Conservation (phyloP, 2,888 invertebrate genomes). For the Halictus quadricinctus region DNA sequence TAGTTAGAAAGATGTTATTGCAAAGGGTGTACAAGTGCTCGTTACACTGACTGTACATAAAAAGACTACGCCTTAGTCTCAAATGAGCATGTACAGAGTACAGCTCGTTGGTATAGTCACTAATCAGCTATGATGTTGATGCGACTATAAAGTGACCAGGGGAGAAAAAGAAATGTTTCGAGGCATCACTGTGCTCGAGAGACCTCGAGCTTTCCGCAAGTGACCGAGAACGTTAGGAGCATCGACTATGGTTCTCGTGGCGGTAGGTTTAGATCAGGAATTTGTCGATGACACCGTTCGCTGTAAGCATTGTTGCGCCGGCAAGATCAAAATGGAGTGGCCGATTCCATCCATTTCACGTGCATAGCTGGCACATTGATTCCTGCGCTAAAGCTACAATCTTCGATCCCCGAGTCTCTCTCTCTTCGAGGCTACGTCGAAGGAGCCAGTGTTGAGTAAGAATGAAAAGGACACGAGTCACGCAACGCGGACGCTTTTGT, state of each 20-base stretch:
- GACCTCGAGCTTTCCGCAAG: neutral
- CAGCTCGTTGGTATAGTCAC: too few relatives aligned
- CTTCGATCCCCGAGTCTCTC: slow-evolving; percentile 80
- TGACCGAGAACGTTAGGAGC: slow-evolving; percentile 17
- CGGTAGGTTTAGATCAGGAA: slow-evolving; percentile 54
- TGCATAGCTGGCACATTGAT: slow-evolving; percentile 67
- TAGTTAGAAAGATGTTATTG: too few relatives aligned
- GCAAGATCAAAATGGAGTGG: neutral
- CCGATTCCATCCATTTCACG: neutral
- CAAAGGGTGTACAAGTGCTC: too few relatives aligned
- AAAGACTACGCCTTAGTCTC: too few relatives aligned
- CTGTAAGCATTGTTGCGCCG: neutral
- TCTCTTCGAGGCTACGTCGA: slow-evolving; percentile 80
- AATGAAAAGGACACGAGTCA: slow-evolving; percentile 68
- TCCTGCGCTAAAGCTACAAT: slow-evolving; percentile 80
- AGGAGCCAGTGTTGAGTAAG: slow-evolving; percentile 63
- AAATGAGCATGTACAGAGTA: too few relatives aligned
- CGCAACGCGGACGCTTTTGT: slow-evolving; percentile 68
- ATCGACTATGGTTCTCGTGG: neutral
- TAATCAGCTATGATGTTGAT: too few relatives aligned
- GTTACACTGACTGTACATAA: too few relatives aligned
- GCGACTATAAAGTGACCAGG: too few relatives aligned
- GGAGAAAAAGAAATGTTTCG: neutral
- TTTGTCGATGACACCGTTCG: slow-evolving; percentile 21
- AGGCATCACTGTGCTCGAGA: neutral